These are phyloP conservation scores for Gadopsis bispinosus DNA, from an alignment of 2,797 vertebrate species.

Conservation along the genomic window DNA sequence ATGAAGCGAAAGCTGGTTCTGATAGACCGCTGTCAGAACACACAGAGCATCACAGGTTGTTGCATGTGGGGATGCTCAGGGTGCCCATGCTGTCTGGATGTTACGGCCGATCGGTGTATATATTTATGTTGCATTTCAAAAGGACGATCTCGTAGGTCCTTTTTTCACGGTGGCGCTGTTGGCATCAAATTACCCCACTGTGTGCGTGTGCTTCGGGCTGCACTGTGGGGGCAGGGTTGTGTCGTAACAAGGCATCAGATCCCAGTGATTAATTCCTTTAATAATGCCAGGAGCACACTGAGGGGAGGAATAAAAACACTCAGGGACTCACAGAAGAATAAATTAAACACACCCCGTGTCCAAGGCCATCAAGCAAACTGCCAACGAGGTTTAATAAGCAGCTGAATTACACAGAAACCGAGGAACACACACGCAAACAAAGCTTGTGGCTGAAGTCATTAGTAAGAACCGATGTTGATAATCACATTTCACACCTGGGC, in stretches of 20 bases:
- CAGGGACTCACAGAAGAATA: slow-evolving; percentile 59
- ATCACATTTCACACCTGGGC: slow-evolving; percentile 62
- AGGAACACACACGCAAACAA: background rate
- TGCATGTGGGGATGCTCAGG: too few species aligned
- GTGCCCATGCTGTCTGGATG: too few species aligned
- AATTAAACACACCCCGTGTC: slow-evolving; percentile 69
- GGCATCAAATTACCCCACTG: slow-evolving; percentile 21
- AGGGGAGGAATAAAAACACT: slow-evolving; percentile 64
- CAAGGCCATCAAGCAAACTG: slow-evolving; percentile 73
- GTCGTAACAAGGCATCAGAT: slow-evolving; percentile 70
- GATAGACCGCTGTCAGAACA: too few species aligned
- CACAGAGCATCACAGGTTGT: too few species aligned
- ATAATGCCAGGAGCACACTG: slow-evolving; percentile 74
- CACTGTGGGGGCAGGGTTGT: slow-evolving; percentile 23
- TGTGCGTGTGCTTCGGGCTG: slow-evolving; percentile 16
- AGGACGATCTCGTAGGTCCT: background rate
- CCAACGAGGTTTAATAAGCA: slow-evolving; percentile 77
- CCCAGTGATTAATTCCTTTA: slow-evolving; percentile 81
- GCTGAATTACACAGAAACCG: slow-evolving; percentile 58
- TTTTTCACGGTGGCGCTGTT: background rate
- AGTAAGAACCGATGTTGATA: slow-evolving; percentile 59
- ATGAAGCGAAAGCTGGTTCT: too few species aligned
- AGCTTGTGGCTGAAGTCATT: slow-evolving; percentile 40
- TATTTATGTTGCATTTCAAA: slow-evolving; percentile 9
- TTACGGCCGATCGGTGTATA: too few species aligned